Evolutionary conservation across 2,113 vertebrate species (phyloP), one percentile per base, ranked within the genome.

Genomic region (Pseudonaja textilis): DNA sequence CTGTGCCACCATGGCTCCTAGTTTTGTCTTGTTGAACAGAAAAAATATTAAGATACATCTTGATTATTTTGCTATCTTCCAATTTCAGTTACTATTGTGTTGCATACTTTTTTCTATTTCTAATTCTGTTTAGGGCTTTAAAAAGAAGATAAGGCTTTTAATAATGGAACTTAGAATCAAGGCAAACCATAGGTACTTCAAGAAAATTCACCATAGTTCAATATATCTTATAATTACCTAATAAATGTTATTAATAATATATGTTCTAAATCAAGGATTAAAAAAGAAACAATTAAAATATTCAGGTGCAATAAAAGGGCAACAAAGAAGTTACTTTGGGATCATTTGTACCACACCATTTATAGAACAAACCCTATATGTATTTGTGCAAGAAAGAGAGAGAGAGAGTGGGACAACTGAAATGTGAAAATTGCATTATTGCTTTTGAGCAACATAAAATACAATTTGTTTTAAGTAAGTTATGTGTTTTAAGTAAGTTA

Each of bases 361-460:
- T 26, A 26, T 14, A 54, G 11, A 12, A 52, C 16, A 7, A 59
- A 59, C 20, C 57, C 20, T 16, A 55, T n/a, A 23, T 45, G 45
- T 91, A 54, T 39, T 34, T 34, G 3, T 87, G 14, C 18, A 10
- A 52, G 3, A n/a, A 3, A 42, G 42, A 42, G 42, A 39, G 18
- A 22, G 4, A 25, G 26, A 18, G 20, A 2, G 16, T 42, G 11
- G n/a, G 54, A 39, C 8, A 64, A 39, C 0, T 14, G 18, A 50
- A 50, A 10, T 11, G 11, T 94, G 56, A 64, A 93, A 92, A 92
- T 61, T 88, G 45, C 91, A 29, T 55, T 88, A n/a, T 92, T 45
- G 57, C 59, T 23, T 20, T 69, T 42, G 59, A 16, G 52, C 57
- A 8, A 81, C 4, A 42, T 10, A 29, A 55, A 89, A 54, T 18